Conservation (phyloP, 1,140 invertebrate species). For the Ceratina australensis region DNA sequence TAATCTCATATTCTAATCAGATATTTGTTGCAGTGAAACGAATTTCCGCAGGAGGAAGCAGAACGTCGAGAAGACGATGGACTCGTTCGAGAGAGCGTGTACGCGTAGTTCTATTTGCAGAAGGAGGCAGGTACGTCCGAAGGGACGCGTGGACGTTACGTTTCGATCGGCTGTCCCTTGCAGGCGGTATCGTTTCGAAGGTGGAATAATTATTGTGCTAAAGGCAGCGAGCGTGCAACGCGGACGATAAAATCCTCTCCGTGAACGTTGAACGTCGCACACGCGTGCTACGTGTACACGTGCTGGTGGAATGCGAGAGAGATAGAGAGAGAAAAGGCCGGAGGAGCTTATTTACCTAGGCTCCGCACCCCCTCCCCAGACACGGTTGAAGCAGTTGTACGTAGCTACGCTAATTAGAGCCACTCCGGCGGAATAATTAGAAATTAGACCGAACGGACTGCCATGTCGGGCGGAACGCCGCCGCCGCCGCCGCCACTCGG, state of each 20-base stretch:
- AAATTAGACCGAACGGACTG: conserved; percentile 63
- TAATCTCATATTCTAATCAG: too few species aligned
- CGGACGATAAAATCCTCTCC: conserved; percentile 38
- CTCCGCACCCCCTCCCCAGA: conserved; percentile 20
- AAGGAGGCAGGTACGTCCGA: neutral
- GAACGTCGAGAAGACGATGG: neutral
- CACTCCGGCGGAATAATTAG: conserved; percentile 67
- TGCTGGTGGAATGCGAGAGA: neutral
- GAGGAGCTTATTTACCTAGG: conserved; percentile 46
- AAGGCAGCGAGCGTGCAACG: conserved; percentile 20
- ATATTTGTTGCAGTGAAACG: too few species aligned
- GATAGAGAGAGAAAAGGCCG: neutral
- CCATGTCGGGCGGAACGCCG: conserved; percentile 18
- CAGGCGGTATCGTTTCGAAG: conserved; percentile 14
- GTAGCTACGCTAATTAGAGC: conserved; percentile 64
- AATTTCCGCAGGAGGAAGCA: too few species aligned
- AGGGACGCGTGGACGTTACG: neutral
- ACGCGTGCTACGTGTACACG: neutral
- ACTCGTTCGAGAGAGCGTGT: neutral
- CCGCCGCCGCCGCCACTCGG: conserved; percentile 7
- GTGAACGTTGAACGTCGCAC: conserved; percentile 11
- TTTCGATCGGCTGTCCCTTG: conserved; percentile 8
- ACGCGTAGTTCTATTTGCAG: neutral
- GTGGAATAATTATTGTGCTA: conserved; percentile 38
- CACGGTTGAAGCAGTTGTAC: conserved; percentile 38